A percentile compares a stretch with the other conserved stretches of the same genome.
Evolutionary conservation across 2,113 vertebrate species (phyloP).

Genomic region (Isurus oxyrinchus): DNA sequence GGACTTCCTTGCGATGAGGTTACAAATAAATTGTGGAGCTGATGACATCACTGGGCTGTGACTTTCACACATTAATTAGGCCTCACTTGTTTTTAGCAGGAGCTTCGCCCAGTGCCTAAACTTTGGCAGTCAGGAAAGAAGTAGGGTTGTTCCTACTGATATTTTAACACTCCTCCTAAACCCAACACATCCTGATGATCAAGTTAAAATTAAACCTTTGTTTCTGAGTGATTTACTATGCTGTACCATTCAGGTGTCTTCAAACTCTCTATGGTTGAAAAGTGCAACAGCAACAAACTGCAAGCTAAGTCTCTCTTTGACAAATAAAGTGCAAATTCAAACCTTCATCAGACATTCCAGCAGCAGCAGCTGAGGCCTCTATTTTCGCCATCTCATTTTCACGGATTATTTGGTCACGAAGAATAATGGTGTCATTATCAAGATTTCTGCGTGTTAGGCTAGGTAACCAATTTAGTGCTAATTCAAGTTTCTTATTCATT

Average conservation of each 20-base stretch:
- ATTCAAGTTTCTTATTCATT: background rate
- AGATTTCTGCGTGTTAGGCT: background rate
- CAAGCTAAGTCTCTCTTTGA: background rate
- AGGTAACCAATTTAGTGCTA: background rate
- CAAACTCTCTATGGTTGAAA: background rate
- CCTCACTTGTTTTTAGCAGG: no score
- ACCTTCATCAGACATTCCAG: slow-evolving; percentile 1
- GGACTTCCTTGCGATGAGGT: no score
- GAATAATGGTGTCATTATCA: background rate
- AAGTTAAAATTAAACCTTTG: background rate
- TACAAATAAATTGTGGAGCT: no score
- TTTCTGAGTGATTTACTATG: background rate
- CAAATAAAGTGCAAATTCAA: background rate
- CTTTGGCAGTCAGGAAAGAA: no score
- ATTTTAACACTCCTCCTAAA: background rate
- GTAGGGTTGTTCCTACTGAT: background rate
- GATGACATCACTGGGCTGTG: no score
- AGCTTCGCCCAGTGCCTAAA: background rate
- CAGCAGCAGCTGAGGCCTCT: background rate
- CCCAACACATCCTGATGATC: background rate
- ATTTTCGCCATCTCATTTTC: slow-evolving; percentile 1
- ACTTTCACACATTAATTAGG: no score
- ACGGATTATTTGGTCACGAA: slow-evolving; percentile 4
- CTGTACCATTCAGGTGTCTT: background rate
- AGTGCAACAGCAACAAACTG: background rate